Evolutionary conservation across 1,140 invertebrate genomes (phyloP).

Genomic region (Conopomorpha cramerella): DNA sequence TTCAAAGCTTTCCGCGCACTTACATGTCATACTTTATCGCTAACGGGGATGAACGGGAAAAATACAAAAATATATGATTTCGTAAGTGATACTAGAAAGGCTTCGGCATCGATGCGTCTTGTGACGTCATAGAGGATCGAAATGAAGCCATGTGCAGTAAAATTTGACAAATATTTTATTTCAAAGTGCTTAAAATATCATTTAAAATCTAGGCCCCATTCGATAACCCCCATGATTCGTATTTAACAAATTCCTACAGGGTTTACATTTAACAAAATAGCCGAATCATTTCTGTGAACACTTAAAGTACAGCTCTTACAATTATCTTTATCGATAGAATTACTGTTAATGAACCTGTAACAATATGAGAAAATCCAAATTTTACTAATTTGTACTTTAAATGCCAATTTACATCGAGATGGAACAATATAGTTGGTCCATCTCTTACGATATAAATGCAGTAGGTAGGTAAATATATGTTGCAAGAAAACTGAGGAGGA

Average conservation of each 20-base stretch:
- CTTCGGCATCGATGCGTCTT: conserved; percentile 17
- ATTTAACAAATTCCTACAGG: conserved; percentile 25
- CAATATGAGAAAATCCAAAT: conserved; percentile 59
- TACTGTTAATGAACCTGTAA: conserved; percentile 60
- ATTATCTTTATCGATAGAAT: conserved; percentile 52
- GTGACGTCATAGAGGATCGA: conserved; percentile 22
- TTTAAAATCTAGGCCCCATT: conserved; percentile 13
- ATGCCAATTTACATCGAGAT: conserved; percentile 59
- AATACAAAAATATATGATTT: conserved; percentile 19
- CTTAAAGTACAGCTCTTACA: conserved; percentile 61
- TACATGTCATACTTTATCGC: no score
- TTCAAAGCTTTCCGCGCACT: background rate
- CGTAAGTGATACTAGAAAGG: conserved; percentile 11
- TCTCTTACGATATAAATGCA: conserved; percentile 38
- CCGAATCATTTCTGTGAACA: conserved; percentile 54
- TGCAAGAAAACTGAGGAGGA: conserved; percentile 37
- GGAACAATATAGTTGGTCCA: conserved; percentile 44
- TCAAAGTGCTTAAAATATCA: background rate
- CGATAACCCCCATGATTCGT: conserved; percentile 20
- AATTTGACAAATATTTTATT: background rate
- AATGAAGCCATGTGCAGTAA: conserved; percentile 7
- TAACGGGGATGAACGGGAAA: no score
- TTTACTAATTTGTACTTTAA: conserved; percentile 62
- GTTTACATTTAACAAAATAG: conserved; percentile 48
- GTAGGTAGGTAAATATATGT: conserved; percentile 36